Evolutionary conservation across 2,888 invertebrate species (phyloP).

Genomic region (Eulithis testata): DNA sequence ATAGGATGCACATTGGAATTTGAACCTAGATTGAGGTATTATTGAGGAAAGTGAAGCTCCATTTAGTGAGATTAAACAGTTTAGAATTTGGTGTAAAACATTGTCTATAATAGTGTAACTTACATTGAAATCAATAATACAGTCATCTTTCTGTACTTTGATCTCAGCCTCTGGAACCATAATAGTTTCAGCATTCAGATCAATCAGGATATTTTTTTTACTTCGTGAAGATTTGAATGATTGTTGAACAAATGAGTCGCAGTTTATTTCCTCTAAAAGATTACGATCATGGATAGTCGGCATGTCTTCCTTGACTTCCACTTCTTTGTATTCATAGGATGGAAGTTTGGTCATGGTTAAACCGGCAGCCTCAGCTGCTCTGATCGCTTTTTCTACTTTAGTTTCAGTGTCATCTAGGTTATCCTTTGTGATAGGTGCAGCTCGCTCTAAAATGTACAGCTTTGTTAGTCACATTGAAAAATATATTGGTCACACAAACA

Average conservation of each 20-base stretch:
- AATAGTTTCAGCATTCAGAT: constrained; percentile 89
- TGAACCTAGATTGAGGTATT: too few relatives aligned
- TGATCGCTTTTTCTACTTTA: constrained; percentile 78
- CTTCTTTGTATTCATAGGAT: constrained; percentile 78
- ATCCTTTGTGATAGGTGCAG: constrained; percentile 50
- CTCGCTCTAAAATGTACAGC: constrained; percentile 53
- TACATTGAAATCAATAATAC: constrained; percentile 88
- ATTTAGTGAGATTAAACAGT: too few relatives aligned
- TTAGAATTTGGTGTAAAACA: too few relatives aligned
- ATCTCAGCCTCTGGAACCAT: constrained; percentile 85
- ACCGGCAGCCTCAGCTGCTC: constrained; percentile 80
- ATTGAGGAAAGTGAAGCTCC: too few relatives aligned
- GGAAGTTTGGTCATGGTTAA: constrained; percentile 80
- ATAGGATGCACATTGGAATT: too few relatives aligned
- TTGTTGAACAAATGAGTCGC: constrained; percentile 87
- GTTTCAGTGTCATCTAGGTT: constrained; percentile 74
- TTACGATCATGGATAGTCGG: constrained; percentile 83
- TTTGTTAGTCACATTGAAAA: background rate
- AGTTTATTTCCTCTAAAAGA: constrained; percentile 88
- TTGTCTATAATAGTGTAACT: constrained; percentile 48
- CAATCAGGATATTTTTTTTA: constrained; percentile 90
- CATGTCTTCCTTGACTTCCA: constrained; percentile 79
- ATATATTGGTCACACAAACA: background rate
- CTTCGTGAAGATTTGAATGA: constrained; percentile 83
- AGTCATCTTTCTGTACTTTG: constrained; percentile 80